phyloP scores from a whole-genome alignment of 2,797 vertebrate species.

The Bradypodion pumilum region DNA sequence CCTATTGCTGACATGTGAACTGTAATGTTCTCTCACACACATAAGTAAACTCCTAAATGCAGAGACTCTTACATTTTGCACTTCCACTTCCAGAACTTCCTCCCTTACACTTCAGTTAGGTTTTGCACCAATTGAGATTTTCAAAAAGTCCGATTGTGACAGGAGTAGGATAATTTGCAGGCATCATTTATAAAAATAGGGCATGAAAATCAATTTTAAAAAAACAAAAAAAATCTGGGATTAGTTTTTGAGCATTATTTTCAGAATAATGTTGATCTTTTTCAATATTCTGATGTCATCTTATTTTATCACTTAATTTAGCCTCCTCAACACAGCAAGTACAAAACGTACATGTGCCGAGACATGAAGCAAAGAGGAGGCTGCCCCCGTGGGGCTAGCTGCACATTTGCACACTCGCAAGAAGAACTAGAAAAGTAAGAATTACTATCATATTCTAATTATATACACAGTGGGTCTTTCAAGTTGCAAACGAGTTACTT shows the following conservation, averaged over 20 bases:
- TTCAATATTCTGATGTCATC: slow-evolving; percentile 12
- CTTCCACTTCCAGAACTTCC: not conserved
- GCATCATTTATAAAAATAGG: not conserved
- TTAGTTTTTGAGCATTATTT: slow-evolving; percentile 1
- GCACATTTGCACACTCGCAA: slow-evolving; percentile 98
- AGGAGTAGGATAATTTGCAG: not conserved
- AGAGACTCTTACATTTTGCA: too few relatives aligned
- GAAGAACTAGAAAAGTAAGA: slow-evolving; percentile 98
- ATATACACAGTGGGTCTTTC: too few relatives aligned
- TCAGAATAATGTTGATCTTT: not conserved
- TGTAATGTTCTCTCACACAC: too few relatives aligned
- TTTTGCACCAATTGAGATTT: not conserved
- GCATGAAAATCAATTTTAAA: not conserved
- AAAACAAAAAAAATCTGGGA: not conserved
- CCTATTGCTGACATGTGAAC: too few relatives aligned
- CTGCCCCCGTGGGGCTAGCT: slow-evolving; percentile 97
- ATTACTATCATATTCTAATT: not conserved
- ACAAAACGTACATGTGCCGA: slow-evolving; percentile 99
- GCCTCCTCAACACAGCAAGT: slow-evolving; percentile 99
- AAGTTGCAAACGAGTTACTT: too few relatives aligned
- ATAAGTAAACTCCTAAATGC: too few relatives aligned
- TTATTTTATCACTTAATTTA: slow-evolving; percentile 65
- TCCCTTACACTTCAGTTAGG: not conserved
- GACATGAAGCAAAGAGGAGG: slow-evolving; percentile 99
- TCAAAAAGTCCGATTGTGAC: not conserved